Evolutionary conservation across 2,888 invertebrate genomes (phyloP), one percentile per base, ranked within the genome.

Genomic region (Xestia c-nigrum): DNA sequence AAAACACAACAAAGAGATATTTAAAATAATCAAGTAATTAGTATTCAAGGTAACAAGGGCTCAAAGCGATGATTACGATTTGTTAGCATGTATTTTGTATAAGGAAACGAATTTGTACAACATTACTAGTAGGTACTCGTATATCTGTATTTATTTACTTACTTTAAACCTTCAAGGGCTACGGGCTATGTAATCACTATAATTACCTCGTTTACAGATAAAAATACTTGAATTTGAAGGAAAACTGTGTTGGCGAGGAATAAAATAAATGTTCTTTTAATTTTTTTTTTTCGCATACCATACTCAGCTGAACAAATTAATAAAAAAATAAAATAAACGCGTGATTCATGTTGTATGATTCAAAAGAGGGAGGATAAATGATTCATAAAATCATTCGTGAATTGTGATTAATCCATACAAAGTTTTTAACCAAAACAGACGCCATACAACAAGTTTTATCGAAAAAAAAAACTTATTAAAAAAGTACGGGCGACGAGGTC

Each of bases 41-140:
- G 88, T 91, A 94, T 94, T 94, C 94, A 94, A 95, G 94, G 94
- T 89, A 86, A 92, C 88, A 79, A 91, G 90, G 91, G 91, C 89
- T 90, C 89, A 77, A 77, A 85, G 78, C 74, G 80, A 82, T 84
- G 77, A 80, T 83, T 81, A 88, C 87, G 57, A 71, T 84, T 81
- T 74, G 83, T 75, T 81, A 74, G 74, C 64, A 24, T 69, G 74
- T 80, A 79, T 83, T 88, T 85, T 77, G 77, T 78, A 78, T 70
- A 65, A 85, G 84, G 86, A 89, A 89, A 89, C 86, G 66, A 78
- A 79, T 80, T 78, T 85, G 50, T 77, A 78, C 77, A 76, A 65
- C 67, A 71, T 72, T 71, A 68, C 74, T 46, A 63, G 59, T 66
- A 71, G 31, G 31, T 31, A 31, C 31, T 31, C 43, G 31, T 69